Conservation (phyloP, 2,888 invertebrate species). For the Neocrepidodera transversa region DNA sequence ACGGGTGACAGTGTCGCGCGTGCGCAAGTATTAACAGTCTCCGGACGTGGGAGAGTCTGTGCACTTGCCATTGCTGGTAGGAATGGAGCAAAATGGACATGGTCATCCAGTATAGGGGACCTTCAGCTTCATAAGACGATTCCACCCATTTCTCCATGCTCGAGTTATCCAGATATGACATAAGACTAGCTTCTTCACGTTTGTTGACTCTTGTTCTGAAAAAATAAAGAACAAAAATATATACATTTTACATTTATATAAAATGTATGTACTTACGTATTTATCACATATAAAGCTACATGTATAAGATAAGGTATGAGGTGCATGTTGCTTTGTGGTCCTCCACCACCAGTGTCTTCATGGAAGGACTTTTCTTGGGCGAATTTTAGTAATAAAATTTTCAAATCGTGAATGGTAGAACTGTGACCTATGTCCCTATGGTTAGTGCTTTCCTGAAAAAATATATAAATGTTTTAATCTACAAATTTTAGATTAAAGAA, state of each 20-base stretch:
- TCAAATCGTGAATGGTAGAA: conserved; percentile 91
- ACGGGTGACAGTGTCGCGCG: conserved; percentile 71
- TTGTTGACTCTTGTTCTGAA: conserved; percentile 73
- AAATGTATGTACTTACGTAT: conserved; percentile 70
- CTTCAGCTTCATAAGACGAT: conserved; percentile 88
- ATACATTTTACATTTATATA: neutral
- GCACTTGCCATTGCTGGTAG: conserved; percentile 77
- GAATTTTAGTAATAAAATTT: conserved; percentile 86
- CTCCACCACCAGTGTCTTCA: conserved; percentile 96
- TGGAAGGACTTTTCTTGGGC: conserved; percentile 95
- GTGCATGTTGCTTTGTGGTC: conserved; percentile 97
- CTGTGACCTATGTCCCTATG: conserved; percentile 81
- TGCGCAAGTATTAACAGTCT: conserved; percentile 82
- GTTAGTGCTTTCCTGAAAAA: conserved; percentile 69
- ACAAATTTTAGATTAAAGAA: neutral
- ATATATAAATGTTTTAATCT: too few species aligned
- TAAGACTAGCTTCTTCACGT: conserved; percentile 81
- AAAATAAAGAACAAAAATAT: conserved; percentile 16
- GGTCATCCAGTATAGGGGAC: conserved; percentile 87
- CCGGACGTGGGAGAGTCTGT: conserved; percentile 75
- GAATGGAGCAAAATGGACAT: conserved; percentile 82
- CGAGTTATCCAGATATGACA: conserved; percentile 72
- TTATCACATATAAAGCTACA: conserved; percentile 92
- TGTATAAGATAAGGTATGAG: conserved; percentile 93
- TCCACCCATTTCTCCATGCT: conserved; percentile 75